phyloP scores from a whole-genome alignment of 2,888 invertebrate species.

The Drosophila colorata region DNA sequence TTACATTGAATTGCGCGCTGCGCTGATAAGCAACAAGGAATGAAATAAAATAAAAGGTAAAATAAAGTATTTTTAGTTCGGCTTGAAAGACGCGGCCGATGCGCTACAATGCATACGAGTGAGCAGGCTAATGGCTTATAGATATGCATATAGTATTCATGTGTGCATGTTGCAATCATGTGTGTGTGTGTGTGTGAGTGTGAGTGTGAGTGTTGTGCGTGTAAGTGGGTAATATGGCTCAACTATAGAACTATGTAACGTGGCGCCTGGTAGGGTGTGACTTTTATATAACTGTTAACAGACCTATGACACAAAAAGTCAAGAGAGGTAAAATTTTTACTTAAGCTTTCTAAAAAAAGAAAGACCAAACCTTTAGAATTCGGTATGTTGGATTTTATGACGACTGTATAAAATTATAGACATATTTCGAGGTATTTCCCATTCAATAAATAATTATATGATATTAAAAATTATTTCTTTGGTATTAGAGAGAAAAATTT shows the following conservation, averaged over 20 bases:
- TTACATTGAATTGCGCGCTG: slow-evolving; percentile 69
- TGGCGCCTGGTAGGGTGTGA: too few species aligned
- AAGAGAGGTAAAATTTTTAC: too few species aligned
- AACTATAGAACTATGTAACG: neutral
- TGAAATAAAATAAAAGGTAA: slow-evolving; percentile 48
- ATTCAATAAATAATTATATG: too few species aligned
- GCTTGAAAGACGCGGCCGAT: slow-evolving; percentile 54
- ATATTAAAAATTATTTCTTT: too few species aligned
- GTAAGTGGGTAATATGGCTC: slow-evolving; percentile 1
- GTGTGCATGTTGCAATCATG: neutral
- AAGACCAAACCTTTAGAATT: too few species aligned
- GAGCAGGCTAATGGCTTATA: slow-evolving; percentile 41
- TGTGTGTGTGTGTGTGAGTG: neutral
- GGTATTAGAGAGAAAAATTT: too few species aligned
- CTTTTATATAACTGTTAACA: neutral
- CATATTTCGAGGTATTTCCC: too few species aligned
- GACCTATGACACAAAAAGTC: too few species aligned
- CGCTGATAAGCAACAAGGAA: slow-evolving; percentile 58
- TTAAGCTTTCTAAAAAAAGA: neutral
- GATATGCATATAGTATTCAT: slow-evolving; percentile 3
- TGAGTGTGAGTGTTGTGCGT: slow-evolving; percentile 6
- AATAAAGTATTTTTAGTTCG: slow-evolving; percentile 49
- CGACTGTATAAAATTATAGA: too few species aligned
- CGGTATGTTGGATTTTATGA: too few species aligned
- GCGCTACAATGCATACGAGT: slow-evolving; percentile 53